Evolutionary conservation across 2,888 invertebrate genomes (phyloP), one percentile per base, ranked within the genome.

Genomic region (Loripinus fragilis): DNA sequence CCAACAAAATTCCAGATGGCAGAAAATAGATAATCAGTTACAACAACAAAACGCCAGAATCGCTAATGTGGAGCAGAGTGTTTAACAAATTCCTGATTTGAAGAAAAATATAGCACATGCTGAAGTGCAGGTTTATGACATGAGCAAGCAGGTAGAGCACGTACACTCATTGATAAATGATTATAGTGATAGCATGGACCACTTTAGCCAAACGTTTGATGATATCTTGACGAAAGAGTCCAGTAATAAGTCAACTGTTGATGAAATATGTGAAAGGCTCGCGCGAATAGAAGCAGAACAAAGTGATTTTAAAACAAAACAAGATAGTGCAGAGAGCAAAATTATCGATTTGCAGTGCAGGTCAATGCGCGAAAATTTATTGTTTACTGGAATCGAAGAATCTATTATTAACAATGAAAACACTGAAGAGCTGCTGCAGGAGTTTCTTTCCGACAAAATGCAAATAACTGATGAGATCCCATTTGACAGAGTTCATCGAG

Each of bases 401-500:
- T 45, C 38, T 12, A 12, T 8, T 12, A 64, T 74, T n/a, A 20
- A 48, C 7, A 48, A 5, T 38, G 38, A 38, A 38, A 12, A 38
- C 38, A 8, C 38, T 38, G 38, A 38, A 38, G 12, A 12, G 12
- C 7, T 38, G 12, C 38, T 38, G 12, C n/a, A 38, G 38, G 38
- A 38, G 7, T 8, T 38, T 38, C 38, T 8, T 38, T 12, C 7
- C 38, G 38, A 38, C 5, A 38, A 38, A 5, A 38, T 38, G 38
- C 5, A 38, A 38, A 38, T 38, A 38, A 8, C 12, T 8, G 38
- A 38, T 38, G 38, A 38, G 5, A 66, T 64, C 50, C 5, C 20
- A 25, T 76, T 71, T 70, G 52, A 76, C 35, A 71, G 76, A 42
- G 71, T 64, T 28, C 71, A 76, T 2, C 42, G 12, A 38, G 7